Evolutionary conservation across 2,888 invertebrate genomes (phyloP), one percentile per base, ranked within the genome.

Genomic region (Candidula unifasciata): DNA sequence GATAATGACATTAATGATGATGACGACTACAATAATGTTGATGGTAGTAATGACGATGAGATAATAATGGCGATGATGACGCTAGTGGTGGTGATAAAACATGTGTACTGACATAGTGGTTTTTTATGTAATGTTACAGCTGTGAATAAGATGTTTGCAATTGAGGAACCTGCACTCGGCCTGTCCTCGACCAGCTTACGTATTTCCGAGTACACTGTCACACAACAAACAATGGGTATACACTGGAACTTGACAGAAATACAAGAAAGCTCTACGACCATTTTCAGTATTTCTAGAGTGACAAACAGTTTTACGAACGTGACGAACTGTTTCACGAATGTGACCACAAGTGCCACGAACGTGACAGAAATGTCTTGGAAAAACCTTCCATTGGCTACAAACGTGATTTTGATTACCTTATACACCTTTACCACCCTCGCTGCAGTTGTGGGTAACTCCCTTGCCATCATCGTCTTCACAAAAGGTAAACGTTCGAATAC

Each of bases 381-480:
- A 30, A 60, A 30, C 27, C 68, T 90, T n/a, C 87, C 89, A 5
- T 79, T 86, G 3, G 87, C 87, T 16, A 88, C 89, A 1, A 84
- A 87, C 54, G 82, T 87, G 18, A 87, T 88, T 66, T 87, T 91
- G 54, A 94, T 94, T 71, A 80, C 92, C 13, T 85, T 95, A 37
- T 95, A 95, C 90, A 93, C 94, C 0, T 82, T 94, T 37, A 94
- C 95, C 1, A 94, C 94, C 18, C 85, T 94, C 3, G 89, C 94
- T 52, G 94, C 95, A 13, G 91, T 95, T 8, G 88, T 93, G 3
- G 95, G 94, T 8, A 95, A 95, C 89, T 87, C 93, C 2, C 91
- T 94, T 18, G 94, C 94, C 52, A 94, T 95, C 80, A 85, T 94
- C 24, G 94, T 95, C 13, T 93, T 95, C 77, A 89, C 92, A 0